phyloP scores from a whole-genome alignment of 1,140 invertebrate species.

The Camponotus pennsylvanicus region DNA sequence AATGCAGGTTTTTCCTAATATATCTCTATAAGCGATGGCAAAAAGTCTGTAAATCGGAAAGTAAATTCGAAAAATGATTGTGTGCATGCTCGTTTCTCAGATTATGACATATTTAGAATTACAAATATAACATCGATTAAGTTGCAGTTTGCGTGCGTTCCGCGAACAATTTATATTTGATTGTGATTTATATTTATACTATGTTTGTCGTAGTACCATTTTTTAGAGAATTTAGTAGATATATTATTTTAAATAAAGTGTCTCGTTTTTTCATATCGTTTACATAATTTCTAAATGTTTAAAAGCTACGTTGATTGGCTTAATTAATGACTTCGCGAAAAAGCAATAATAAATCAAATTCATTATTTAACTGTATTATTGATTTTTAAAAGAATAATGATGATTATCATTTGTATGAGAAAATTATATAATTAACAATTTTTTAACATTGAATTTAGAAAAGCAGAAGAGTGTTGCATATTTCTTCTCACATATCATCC shows the following conservation, averaged over 20 bases:
- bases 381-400: background rate
- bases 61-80: constrained; percentile 4
- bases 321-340: constrained; percentile 12
- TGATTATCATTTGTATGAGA: background rate
- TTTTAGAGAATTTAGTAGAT: constrained; percentile 17
- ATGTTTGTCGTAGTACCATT: background rate
- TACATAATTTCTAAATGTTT: background rate
- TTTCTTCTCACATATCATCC: background rate
- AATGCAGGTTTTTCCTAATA: too few species aligned
- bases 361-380: constrained; percentile 11
- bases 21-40: too few species aligned
- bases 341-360: constrained; percentile 14
- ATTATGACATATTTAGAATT: constrained; percentile 49
- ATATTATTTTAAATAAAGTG: constrained; percentile 6
- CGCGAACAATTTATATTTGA: constrained; percentile 33
- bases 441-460: constrained; percentile 15
- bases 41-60: background rate
- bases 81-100: constrained; percentile 1
- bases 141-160: constrained; percentile 38
- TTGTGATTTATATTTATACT: background rate
- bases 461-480: background rate
- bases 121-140: constrained; percentile 49
- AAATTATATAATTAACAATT: background rate
- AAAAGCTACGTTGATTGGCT: too few species aligned
- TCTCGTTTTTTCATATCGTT: background rate